Percentiles rank a stretch among this genome's conserved stretches.
phyloP scores from a whole-genome alignment of 2,888 invertebrate genomes.

The Pyrochroa serraticornis region DNA sequence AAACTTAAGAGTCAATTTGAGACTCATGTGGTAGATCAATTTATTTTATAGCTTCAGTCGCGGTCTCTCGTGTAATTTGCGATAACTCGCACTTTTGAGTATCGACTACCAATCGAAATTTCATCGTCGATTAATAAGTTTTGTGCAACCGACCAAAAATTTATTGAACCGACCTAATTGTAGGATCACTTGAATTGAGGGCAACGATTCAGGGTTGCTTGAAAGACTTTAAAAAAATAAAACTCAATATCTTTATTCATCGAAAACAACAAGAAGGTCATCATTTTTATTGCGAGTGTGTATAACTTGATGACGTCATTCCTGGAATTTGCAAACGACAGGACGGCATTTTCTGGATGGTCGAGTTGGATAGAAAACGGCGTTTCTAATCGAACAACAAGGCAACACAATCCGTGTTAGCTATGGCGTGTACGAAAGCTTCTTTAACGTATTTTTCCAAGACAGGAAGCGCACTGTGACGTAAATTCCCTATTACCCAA shows the following conservation, averaged over 20 bases:
- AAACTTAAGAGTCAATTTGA: no score
- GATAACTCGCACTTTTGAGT: no score
- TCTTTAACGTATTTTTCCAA: conserved; percentile 45
- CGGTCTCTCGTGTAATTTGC: no score
- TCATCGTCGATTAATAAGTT: no score
- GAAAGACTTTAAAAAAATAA: no score
- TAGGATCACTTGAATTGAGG: no score
- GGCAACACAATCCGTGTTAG: conserved; percentile 36
- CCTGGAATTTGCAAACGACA: neutral
- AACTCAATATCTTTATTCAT: neutral
- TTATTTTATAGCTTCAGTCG: no score
- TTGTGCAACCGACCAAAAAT: no score
- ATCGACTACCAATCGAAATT: no score
- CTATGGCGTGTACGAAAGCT: conserved; percentile 46
- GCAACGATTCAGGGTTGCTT: no score
- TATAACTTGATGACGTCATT: neutral
- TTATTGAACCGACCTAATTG: no score
- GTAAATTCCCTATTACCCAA: conserved; percentile 50
- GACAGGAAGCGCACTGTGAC: conserved; percentile 41
- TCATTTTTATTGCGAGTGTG: neutral
- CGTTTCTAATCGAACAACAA: conserved; percentile 22
- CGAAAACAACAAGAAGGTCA: neutral
- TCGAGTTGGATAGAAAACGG: neutral
- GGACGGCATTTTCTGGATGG: neutral
- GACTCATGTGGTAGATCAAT: no score